These are phyloP conservation scores for Heliconius sara DNA, from an alignment of 2,888 invertebrate genomes.

Conservation along the genomic window DNA sequence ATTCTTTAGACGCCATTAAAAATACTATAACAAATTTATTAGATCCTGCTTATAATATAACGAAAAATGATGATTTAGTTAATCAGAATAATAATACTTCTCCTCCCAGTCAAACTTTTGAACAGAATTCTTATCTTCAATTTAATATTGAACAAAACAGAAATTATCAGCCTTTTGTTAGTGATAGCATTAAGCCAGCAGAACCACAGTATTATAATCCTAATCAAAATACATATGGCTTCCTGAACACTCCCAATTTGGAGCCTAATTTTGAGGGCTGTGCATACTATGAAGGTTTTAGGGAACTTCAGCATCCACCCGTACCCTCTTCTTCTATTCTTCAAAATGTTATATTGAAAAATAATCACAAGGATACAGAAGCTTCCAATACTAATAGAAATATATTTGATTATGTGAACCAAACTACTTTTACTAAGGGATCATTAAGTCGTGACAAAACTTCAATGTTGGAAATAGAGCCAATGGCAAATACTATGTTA, in stretches of 20 bases:
- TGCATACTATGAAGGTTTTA: background rate
- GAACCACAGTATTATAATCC: constrained; percentile 34
- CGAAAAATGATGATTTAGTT: constrained; percentile 52
- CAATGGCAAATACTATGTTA: background rate
- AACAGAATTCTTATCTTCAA: constrained; percentile 13
- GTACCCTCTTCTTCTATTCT: background rate
- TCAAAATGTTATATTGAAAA: constrained; percentile 10
- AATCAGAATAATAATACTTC: constrained; percentile 47
- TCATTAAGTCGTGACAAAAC: background rate
- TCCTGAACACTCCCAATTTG: constrained; percentile 11
- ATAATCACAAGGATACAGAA: background rate
- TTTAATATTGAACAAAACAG: background rate
- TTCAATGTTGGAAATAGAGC: background rate
- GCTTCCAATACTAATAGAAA: background rate
- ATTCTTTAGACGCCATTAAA: constrained; percentile 76
- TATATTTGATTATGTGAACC: background rate
- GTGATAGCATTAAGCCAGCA: background rate
- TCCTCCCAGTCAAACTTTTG: constrained; percentile 12
- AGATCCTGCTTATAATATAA: constrained; percentile 73
- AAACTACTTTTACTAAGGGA: background rate
- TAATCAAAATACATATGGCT: constrained; percentile 28
- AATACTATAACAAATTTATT: constrained; percentile 78
- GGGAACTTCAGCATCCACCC: background rate
- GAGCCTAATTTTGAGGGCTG: background rate
- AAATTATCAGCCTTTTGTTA: background rate